phyloP scores from a whole-genome alignment of 2,888 invertebrate genomes.

The Cataglyphis altisquamis region DNA sequence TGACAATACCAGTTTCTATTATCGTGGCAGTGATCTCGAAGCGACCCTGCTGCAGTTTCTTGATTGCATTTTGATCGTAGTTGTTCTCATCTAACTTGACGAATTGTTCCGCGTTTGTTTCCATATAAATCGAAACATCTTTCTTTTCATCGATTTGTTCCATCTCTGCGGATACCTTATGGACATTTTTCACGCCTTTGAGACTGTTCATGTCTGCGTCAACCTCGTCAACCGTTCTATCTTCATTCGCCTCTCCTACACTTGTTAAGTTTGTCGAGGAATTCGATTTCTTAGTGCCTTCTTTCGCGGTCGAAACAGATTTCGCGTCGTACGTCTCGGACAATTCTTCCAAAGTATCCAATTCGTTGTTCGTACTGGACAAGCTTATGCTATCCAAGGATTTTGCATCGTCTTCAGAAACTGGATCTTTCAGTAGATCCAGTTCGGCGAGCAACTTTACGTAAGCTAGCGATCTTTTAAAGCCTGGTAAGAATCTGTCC shows the following conservation, averaged over 20 bases:
- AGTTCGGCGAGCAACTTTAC: slow-evolving; percentile 91
- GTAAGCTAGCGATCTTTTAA: slow-evolving; percentile 90
- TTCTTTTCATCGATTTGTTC: slow-evolving; percentile 75
- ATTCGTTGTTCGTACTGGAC: slow-evolving; percentile 85
- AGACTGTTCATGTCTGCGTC: slow-evolving; percentile 64
- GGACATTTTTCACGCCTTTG: slow-evolving; percentile 68
- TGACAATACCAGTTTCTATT: slow-evolving; percentile 89
- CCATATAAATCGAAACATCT: slow-evolving; percentile 78
- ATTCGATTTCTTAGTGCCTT: slow-evolving; percentile 73
- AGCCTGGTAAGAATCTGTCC: slow-evolving; percentile 89
- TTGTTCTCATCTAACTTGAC: slow-evolving; percentile 79
- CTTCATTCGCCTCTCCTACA: slow-evolving; percentile 68
- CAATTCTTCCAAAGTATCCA: slow-evolving; percentile 80
- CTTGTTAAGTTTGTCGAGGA: slow-evolving; percentile 77
- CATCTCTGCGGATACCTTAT: slow-evolving; percentile 73
- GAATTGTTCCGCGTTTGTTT: slow-evolving; percentile 78
- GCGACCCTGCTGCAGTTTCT: slow-evolving; percentile 83
- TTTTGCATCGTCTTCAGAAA: slow-evolving; percentile 88
- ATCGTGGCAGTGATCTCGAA: slow-evolving; percentile 83
- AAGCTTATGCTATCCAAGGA: slow-evolving; percentile 88
- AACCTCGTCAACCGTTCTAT: slow-evolving; percentile 66
- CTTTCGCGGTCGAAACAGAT: slow-evolving; percentile 61
- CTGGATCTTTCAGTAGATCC: slow-evolving; percentile 89
- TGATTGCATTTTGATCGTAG: slow-evolving; percentile 83
- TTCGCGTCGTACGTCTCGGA: slow-evolving; percentile 70